Base-by-base conservation (phyloP, 2,888 invertebrate species). In the Diloba caeruleocephala region DNA sequence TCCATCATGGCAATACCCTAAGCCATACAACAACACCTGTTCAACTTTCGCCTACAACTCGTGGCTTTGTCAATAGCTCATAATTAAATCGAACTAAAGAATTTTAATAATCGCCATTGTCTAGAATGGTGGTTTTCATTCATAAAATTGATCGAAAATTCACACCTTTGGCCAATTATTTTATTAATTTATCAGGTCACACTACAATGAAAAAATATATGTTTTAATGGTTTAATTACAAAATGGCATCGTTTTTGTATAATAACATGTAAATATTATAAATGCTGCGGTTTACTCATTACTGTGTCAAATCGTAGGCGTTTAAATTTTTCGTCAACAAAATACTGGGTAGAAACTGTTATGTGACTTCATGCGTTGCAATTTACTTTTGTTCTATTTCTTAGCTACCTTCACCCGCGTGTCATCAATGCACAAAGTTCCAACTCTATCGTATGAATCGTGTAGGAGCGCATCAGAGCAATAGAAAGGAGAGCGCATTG, bases 151-250 rank as follows among this genome's bases (percentile, higher is more conserved):
- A 43, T 45, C 50, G 46, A 17, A 65, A 65, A 58, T 68, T 71
- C 68, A 71, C 63, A 71, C 73, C 53, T 72, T 46, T 10, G 10
- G 8, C 7, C 59, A 55, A 70, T 72, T 72, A 72, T 69, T 54
- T 32, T 57, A 57, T 54, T 51, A 71, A 66, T 55, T 60, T 66
- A 66, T 56, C 54, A 33, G 59, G 58, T 58, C 67, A 69, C 44
- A 48, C 56, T 63, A 69, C 44, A 48, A 28, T 45, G 54, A 33
- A 59, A 41, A 43, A 63, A 52, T 60, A 38, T 55, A 4, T 55
- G n/a, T 70, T 52, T 21, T 64, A 72, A 72, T 72, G 9, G 21
- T 52, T 50, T 72, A 72, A 72, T 72, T 36, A 46, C 19, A 10
- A 41, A 62, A 59, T 48, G 33, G 38, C 63, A 17, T 51, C 43